phyloP scores from a whole-genome alignment of 2,888 invertebrate species.

The Tricholauxania praeusta region DNA sequence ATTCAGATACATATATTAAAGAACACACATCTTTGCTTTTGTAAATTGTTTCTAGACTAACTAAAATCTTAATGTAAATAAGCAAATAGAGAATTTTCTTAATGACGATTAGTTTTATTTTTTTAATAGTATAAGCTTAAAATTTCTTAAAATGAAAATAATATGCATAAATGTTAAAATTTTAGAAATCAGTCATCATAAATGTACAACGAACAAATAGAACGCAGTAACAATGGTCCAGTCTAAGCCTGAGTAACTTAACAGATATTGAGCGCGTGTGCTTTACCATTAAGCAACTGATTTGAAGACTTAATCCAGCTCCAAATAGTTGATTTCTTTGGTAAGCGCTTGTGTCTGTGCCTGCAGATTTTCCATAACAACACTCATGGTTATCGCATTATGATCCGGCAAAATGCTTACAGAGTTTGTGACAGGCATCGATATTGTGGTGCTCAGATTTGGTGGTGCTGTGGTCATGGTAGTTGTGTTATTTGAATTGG shows the following conservation, averaged over 20 bases:
- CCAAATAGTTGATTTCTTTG: slow-evolving; percentile 56
- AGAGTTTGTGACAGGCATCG: slow-evolving; percentile 25
- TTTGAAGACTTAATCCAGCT: slow-evolving; percentile 51
- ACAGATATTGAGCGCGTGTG: not conserved
- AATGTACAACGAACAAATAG: slow-evolving; percentile 10
- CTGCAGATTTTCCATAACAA: slow-evolving; percentile 49
- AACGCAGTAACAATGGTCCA: not conserved
- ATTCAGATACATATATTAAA: no score
- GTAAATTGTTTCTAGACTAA: not conserved
- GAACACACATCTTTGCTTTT: not conserved
- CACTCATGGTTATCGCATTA: slow-evolving; percentile 44
- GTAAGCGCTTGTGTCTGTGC: slow-evolving; percentile 44
- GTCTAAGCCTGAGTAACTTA: not conserved
- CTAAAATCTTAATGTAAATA: not conserved
- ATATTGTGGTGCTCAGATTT: slow-evolving; percentile 30
- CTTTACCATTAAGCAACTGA: not conserved
- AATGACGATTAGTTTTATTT: no score
- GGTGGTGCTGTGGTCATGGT: slow-evolving; percentile 27
- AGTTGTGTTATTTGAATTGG: slow-evolving; percentile 32
- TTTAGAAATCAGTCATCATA: slow-evolving; percentile 20
- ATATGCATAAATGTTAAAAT: not conserved
- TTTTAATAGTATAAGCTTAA: not conserved
- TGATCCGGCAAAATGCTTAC: slow-evolving; percentile 48
- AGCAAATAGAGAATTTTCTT: no score
- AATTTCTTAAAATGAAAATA: not conserved